A percentile compares a stretch with the other conserved stretches of the same genome.
phyloP scores from a whole-genome alignment of 2,888 invertebrate species.

The Andrena fulva region DNA sequence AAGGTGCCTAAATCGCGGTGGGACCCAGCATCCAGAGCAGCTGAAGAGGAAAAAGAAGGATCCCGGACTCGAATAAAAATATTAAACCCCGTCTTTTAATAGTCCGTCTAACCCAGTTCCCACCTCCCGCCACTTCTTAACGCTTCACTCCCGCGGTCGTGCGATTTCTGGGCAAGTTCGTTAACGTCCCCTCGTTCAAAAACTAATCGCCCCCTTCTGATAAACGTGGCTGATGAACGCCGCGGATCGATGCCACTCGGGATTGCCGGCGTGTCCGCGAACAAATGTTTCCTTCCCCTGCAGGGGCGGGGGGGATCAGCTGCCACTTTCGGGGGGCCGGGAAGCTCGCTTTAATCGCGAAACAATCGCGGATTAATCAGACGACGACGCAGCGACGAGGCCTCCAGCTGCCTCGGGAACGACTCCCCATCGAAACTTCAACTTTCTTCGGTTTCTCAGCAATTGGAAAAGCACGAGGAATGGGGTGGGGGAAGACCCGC shows the following conservation, averaged over 20 bases:
- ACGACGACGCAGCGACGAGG: no score
- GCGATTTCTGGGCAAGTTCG: slow-evolving; percentile 37
- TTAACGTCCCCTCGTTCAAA: slow-evolving; percentile 36
- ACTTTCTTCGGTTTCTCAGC: no score
- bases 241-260: slow-evolving; percentile 36
- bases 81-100: slow-evolving; percentile 51
- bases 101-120: slow-evolving; percentile 49
- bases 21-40: neutral
- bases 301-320: no score
- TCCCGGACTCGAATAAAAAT: slow-evolving; percentile 43
- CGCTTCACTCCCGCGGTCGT: slow-evolving; percentile 10
- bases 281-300: neutral
- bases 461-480: no score
- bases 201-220: slow-evolving; percentile 39
- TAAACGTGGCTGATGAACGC: slow-evolving; percentile 50
- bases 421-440: no score
- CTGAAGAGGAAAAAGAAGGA: slow-evolving; percentile 9
- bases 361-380: no score
- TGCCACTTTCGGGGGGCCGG: no score
- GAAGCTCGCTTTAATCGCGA: no score
- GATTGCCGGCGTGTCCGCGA: slow-evolving; percentile 35
- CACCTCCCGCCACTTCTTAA: slow-evolving; percentile 14
- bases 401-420: no score
- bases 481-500: no score
- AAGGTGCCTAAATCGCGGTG: neutral